Conservation (phyloP, 2,888 invertebrate species). For the Conchocele bisecta region DNA sequence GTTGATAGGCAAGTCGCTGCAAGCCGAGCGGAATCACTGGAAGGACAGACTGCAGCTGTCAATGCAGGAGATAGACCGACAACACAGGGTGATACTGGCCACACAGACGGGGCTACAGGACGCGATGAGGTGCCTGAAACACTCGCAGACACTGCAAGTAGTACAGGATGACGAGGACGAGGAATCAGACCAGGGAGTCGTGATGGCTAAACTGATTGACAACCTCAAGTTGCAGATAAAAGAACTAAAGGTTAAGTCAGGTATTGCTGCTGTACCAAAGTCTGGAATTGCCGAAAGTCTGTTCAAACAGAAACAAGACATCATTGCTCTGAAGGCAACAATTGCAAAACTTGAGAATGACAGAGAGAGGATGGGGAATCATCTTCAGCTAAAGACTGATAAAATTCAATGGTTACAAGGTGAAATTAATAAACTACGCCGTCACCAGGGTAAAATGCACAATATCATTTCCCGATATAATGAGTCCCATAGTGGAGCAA, state of each 20-base stretch:
- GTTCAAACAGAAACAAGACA: constrained; percentile 43
- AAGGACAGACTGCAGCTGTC: constrained; percentile 67
- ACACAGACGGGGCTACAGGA: constrained; percentile 65
- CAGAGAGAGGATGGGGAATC: constrained; percentile 47
- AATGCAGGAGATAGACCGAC: constrained; percentile 69
- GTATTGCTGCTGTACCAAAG: constrained; percentile 43
- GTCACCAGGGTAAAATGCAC: constrained; percentile 64
- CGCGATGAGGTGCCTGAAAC: constrained; percentile 54
- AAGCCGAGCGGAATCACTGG: constrained; percentile 74
- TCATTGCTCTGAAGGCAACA: constrained; percentile 58
- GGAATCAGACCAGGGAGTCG: constrained; percentile 49
- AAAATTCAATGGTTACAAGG: constrained; percentile 64
- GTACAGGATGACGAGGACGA: constrained; percentile 55
- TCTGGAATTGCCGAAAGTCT: constrained; percentile 41
- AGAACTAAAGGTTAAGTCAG: constrained; percentile 59
- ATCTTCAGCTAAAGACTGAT: constrained; percentile 50
- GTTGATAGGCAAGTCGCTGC: constrained; percentile 57
- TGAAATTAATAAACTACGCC: constrained; percentile 61
- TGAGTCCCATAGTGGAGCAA: constrained; percentile 63
- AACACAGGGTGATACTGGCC: constrained; percentile 62
- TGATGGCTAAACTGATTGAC: constrained; percentile 48
- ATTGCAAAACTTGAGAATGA: constrained; percentile 56
- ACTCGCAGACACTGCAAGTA: constrained; percentile 11
- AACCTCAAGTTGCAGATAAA: constrained; percentile 59
- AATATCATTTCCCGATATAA: constrained; percentile 70